Percentiles rank a stretch among this genome's conserved stretches.
Conservation (phyloP, 2,113 vertebrate species). For the Heterotis niloticus region DNA sequence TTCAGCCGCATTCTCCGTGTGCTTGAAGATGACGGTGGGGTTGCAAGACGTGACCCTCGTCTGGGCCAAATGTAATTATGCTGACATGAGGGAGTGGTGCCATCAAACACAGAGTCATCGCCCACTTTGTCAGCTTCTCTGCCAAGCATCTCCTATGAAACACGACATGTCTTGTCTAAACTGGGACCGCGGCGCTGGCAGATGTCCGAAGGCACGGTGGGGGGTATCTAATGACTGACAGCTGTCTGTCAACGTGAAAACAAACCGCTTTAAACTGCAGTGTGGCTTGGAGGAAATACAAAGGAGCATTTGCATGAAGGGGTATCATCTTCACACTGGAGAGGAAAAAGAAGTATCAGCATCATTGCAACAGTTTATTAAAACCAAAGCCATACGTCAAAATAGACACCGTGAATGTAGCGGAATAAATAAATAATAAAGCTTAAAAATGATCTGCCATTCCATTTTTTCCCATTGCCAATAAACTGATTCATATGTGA, state of each 20-base stretch:
- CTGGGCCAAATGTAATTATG: slow-evolving; percentile 5
- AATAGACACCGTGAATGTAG: not conserved
- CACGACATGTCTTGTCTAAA: slow-evolving; percentile 10
- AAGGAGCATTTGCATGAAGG: not conserved
- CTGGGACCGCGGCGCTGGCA: not conserved
- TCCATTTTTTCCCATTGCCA: slow-evolving; percentile 8
- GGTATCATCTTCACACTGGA: too few species aligned
- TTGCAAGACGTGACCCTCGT: not conserved
- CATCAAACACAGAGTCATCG: not conserved
- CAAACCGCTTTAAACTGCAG: not conserved
- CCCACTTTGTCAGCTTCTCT: not conserved
- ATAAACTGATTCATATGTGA: slow-evolving; percentile 5
- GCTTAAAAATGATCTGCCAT: slow-evolving; percentile 11
- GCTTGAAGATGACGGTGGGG: not conserved
- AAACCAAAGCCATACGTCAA: not conserved
- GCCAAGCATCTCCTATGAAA: not conserved
- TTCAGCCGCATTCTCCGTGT: not conserved
- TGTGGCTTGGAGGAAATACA: not conserved
- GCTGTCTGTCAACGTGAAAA: not conserved
- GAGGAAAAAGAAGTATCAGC: not conserved
- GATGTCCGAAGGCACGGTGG: not conserved
- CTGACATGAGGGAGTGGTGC: slow-evolving; percentile 5
- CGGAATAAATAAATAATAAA: slow-evolving; percentile 11
- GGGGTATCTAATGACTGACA: not conserved
- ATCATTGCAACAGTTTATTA: too few species aligned